Evolutionary conservation across 2,888 invertebrate species (phyloP), one percentile per base, ranked within the genome.

Genomic region (Lepeophtheirus nordmannii): DNA sequence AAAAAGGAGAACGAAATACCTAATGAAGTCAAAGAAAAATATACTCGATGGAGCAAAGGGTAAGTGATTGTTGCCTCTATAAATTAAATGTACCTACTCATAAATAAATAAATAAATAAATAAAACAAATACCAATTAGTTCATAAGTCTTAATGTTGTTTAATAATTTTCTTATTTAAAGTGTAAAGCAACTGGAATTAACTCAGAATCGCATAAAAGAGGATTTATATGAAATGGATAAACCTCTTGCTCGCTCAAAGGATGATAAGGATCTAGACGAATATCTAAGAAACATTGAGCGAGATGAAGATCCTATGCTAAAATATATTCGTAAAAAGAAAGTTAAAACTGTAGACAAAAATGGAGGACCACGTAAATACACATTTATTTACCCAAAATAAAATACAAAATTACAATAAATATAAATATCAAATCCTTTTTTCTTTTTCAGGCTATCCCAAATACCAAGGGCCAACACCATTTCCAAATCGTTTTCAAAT

Each of bases 231-330:
- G 94, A 94, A 74, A 85, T 89, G 72, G 81, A 82, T 37, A 97
- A 97, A 74, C 96, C 96, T 0, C 75, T 98, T 64, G 93, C 97
- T 0, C 80, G 97, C 39, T 87, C 89, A 74, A 84, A 82, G 3
- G 87, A 89, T 71, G 97, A 98, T 74, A 81, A 80, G 30, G 97
- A 96, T 75, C 76, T 97, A 72, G 94, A 98, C 72, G 78, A 78
- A 1, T 80, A 83, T 72, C 76, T 93, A 40, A 84, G 83, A 65
- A 82, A 83, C 8, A 80, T 84, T 68, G 85, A 89, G 70, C 79
- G 88, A 67, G 85, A 82, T 0, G 96, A 89, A 0, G 97, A 98
- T 78, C 96, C 97, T 0, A 96, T 97, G 96, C 76, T 92, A 67
- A 82, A 83, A 60, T 94, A 91, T 72, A 85, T 96, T 38, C 80